phyloP scores from a whole-genome alignment of 2,113 vertebrate species.

The Tetrao urogallus region DNA sequence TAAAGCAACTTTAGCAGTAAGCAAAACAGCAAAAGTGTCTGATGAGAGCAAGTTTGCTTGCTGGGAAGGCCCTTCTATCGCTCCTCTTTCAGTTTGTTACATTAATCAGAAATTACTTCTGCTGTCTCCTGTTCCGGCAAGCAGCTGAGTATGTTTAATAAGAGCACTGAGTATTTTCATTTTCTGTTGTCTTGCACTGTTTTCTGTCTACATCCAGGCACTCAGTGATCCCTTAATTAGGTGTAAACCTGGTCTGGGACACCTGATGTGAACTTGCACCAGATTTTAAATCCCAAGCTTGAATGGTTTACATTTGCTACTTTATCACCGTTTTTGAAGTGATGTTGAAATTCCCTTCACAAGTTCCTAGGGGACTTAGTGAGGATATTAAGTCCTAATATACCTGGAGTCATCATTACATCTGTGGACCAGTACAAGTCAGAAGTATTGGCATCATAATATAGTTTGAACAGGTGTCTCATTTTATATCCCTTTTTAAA shows the following conservation, averaged over 20 bases:
- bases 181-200: background rate
- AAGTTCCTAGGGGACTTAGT: background rate
- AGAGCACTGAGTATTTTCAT: background rate
- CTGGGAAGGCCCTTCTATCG: background rate
- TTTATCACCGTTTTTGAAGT: background rate
- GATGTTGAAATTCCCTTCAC: background rate
- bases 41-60: background rate
- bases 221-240: background rate
- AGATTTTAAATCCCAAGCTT: background rate
- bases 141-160: background rate
- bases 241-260: background rate
- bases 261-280: background rate
- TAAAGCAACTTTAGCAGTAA: background rate
- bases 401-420: background rate
- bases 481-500: background rate
- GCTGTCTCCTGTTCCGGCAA: background rate
- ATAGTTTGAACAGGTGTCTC: background rate
- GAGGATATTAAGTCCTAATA: background rate
- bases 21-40: background rate
- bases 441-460: background rate
- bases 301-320: background rate
- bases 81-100: background rate
- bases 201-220: background rate
- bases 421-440: background rate
- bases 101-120: slow-evolving; percentile 3